A percentile compares a stretch with the other conserved stretches of the same genome.
These are phyloP conservation scores for Darevskia mixta DNA, from an alignment of 2,797 vertebrate genomes.

Conservation along the genomic window DNA sequence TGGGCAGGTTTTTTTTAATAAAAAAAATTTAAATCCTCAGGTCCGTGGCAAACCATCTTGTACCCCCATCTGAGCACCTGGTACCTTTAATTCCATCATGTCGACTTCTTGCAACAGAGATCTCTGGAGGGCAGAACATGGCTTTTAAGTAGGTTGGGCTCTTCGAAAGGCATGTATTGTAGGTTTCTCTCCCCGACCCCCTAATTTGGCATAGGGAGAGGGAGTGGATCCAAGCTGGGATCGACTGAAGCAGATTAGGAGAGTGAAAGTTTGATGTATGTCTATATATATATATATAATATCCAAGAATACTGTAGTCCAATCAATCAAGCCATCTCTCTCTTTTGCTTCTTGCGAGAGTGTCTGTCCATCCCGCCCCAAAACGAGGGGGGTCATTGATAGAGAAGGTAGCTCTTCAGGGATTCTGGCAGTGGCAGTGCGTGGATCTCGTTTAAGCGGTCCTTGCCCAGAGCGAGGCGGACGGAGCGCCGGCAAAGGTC, in stretches of 20 bases:
- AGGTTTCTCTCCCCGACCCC: too few relatives aligned
- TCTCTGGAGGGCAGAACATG: neutral
- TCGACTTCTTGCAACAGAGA: neutral
- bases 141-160: neutral
- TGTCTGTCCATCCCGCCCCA: neutral
- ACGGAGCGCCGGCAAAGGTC: slow-evolving; percentile 96
- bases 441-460: slow-evolving; percentile 92
- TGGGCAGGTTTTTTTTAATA: neutral
- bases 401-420: slow-evolving; percentile 98
- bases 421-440: slow-evolving; percentile 92
- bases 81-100: neutral
- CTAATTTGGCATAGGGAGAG: slow-evolving; percentile 1
- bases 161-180: neutral
- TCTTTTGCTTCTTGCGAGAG: neutral
- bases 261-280: neutral
- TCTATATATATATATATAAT: neutral
- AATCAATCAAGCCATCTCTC: neutral
- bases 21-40: neutral
- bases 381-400: slow-evolving; percentile 85
- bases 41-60: neutral
- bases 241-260: neutral
- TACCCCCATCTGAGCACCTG: slow-evolving; percentile 14
- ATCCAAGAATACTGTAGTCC: slow-evolving; percentile 28
- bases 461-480: slow-evolving; percentile 92
- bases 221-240: neutral